Evolutionary conservation across 2,888 invertebrate species (phyloP).

Genomic region (Pammene fasciana): DNA sequence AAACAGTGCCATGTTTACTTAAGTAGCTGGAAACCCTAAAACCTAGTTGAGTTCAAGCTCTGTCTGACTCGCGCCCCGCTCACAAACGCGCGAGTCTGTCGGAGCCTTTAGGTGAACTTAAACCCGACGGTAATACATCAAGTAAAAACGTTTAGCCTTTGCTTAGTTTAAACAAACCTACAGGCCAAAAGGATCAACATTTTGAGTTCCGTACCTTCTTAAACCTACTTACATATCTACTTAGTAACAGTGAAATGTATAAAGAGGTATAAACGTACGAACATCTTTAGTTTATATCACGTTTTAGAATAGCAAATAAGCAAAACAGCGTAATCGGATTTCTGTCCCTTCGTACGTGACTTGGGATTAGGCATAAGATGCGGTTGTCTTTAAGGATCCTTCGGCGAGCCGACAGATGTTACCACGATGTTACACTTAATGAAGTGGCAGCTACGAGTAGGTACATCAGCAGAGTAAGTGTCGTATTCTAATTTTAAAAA

Average conservation of each 20-base stretch:
- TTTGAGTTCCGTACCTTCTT: neutral
- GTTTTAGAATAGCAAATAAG: neutral
- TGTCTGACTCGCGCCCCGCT: too few species aligned
- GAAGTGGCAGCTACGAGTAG: too few species aligned
- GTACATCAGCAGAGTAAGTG: too few species aligned
- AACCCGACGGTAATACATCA: neutral
- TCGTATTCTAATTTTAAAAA: too few species aligned
- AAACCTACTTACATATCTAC: neutral
- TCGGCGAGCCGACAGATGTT: constrained; percentile 3
- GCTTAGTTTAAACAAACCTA: neutral
- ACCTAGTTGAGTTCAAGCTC: too few species aligned
- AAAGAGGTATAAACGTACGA: neutral
- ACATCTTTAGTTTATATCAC: neutral
- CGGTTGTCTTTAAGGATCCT: neutral
- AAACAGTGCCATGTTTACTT: too few species aligned
- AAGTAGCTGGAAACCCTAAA: too few species aligned
- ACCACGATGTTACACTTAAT: constrained; percentile 38
- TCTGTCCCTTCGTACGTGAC: neutral
- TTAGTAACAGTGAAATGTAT: neutral
- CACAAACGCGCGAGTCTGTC: too few species aligned
- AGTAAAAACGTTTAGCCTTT: neutral
- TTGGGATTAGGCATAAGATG: neutral
- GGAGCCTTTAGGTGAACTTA: too few species aligned
- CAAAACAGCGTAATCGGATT: neutral
- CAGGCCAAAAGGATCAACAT: neutral